Evolutionary conservation across 2,797 vertebrate species (phyloP).

Genomic region (Diplodus puntazzo): DNA sequence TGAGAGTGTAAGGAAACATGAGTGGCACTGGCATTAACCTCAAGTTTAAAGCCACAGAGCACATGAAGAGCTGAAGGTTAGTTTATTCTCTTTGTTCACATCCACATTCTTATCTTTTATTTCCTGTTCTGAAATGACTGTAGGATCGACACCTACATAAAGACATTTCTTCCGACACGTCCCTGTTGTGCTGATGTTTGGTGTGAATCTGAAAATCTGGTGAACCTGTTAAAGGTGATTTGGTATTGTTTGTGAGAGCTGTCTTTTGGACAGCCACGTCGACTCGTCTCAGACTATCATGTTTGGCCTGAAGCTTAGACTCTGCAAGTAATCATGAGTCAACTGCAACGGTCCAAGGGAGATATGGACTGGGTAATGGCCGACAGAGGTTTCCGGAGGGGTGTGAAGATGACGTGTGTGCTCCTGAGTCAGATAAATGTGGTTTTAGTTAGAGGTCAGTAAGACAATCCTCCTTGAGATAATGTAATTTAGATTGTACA

Average conservation of each 20-base stretch:
- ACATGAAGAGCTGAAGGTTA: constrained; percentile 5
- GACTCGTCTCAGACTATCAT: constrained; percentile 34
- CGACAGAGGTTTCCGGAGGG: constrained; percentile 53
- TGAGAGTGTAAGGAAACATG: constrained; percentile 60
- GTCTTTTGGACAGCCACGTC: constrained; percentile 19
- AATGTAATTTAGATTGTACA: constrained; percentile 6
- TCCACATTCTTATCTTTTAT: constrained; percentile 10
- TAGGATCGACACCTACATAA: constrained; percentile 5
- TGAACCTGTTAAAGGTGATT: not conserved
- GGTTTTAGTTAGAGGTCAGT: constrained; percentile 56
- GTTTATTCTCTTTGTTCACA: constrained; percentile 19
- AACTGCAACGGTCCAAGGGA: constrained; percentile 25
- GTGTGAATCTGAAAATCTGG: constrained; percentile 38
- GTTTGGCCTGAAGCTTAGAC: constrained; percentile 51
- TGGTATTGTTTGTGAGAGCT: constrained; percentile 24
- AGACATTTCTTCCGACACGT: not conserved
- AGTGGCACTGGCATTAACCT: constrained; percentile 59
- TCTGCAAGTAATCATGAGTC: constrained; percentile 64
- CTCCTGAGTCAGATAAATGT: constrained; percentile 52
- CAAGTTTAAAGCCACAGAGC: constrained; percentile 49
- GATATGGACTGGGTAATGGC: constrained; percentile 46
- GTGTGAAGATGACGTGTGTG: constrained; percentile 45
- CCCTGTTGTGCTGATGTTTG: constrained; percentile 17
- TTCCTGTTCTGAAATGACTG: not conserved
- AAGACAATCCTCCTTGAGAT: constrained; percentile 22